Conservation (phyloP, 1,140 invertebrate genomes). For the Aphaenogaster ashmeadi region DNA sequence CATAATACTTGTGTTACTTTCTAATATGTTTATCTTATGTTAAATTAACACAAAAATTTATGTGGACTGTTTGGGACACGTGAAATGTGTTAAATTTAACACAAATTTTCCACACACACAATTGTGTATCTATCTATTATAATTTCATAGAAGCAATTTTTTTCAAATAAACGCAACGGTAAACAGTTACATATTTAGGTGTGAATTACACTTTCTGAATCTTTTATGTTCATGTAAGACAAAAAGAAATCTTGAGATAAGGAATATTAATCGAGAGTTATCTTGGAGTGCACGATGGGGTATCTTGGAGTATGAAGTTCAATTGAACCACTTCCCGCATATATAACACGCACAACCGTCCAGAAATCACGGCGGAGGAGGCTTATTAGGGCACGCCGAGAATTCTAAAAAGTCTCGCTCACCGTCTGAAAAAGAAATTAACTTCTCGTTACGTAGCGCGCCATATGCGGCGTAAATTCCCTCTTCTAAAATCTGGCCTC, state of each 20-base stretch:
- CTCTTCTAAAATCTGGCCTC: constrained; percentile 22
- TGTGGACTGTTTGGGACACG: no score
- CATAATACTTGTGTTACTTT: no score
- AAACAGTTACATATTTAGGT: background rate
- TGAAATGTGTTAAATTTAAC: no score
- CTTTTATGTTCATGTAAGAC: background rate
- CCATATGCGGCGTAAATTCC: background rate
- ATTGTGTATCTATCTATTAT: background rate
- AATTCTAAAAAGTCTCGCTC: background rate
- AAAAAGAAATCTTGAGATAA: constrained; percentile 8
- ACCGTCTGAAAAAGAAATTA: constrained; percentile 19
- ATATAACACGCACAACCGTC: background rate
- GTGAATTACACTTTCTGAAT: background rate
- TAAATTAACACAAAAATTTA: no score
- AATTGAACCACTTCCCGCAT: background rate
- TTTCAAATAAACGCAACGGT: background rate
- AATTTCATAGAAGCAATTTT: background rate
- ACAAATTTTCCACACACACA: no score
- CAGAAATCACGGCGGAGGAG: background rate
- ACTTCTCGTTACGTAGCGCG: background rate
- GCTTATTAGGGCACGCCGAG: background rate
- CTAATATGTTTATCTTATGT: no score
- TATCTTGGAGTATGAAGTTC: constrained; percentile 28
- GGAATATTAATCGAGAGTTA: background rate
- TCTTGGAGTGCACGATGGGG: background rate